These are phyloP conservation scores for Catamblyrhynchus diadema DNA, from an alignment of 2,797 vertebrate species.

Conservation along the genomic window DNA sequence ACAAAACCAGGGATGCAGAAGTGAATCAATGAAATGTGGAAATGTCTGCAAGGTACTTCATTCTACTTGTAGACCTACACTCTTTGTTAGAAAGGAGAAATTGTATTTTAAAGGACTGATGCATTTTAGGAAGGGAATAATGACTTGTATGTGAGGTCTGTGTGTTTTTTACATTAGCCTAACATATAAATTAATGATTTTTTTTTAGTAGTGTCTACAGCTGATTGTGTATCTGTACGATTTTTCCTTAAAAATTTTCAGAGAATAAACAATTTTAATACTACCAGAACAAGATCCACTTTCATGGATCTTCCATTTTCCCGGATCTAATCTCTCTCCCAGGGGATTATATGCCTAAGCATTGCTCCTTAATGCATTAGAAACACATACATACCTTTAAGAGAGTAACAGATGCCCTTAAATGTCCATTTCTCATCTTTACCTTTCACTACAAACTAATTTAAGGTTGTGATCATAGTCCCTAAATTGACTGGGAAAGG, in stretches of 20 bases:
- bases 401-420: not conserved
- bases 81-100: not conserved
- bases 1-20: not conserved
- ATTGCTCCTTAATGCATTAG: not conserved
- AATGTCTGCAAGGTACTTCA: not conserved
- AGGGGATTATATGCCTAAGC: not conserved
- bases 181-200: not conserved
- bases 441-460: not conserved
- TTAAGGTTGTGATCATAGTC: not conserved
- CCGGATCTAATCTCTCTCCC: not conserved
- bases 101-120: not conserved
- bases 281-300: not conserved
- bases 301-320: not conserved
- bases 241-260: not conserved
- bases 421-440: not conserved
- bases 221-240: fast-evolving
- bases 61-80: not conserved
- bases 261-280: not conserved
- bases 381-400: not conserved
- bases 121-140: not conserved
- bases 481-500: not conserved
- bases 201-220: not conserved
- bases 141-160: not conserved
- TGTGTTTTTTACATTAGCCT: not conserved
- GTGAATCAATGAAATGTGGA: not conserved